These are phyloP conservation scores for Bembecia ichneumoniformis DNA, from an alignment of 2,888 invertebrate genomes.

Conservation along the genomic window DNA sequence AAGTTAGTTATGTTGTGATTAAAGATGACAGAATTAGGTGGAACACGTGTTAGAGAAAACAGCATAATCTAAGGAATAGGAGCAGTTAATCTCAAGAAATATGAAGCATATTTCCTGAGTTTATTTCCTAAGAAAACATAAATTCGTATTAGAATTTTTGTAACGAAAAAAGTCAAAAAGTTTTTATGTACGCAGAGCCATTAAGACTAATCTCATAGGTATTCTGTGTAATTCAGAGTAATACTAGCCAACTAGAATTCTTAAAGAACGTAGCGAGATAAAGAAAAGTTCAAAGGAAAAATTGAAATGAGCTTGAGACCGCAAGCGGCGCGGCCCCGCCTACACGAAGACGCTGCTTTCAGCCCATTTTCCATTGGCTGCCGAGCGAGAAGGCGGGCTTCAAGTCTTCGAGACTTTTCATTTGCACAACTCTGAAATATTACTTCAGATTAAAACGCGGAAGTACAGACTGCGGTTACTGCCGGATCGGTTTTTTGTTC, in stretches of 20 bases:
- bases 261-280: slow-evolving; percentile 38
- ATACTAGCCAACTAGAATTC: not conserved
- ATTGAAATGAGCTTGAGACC: slow-evolving; percentile 65
- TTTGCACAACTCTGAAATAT: slow-evolving; percentile 69
- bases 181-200: too few species aligned
- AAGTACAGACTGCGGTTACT: slow-evolving; percentile 58
- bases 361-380: slow-evolving; percentile 68
- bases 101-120: too few species aligned
- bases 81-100: too few species aligned
- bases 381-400: slow-evolving; percentile 49
- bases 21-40: too few species aligned
- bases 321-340: slow-evolving; percentile 55
- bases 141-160: too few species aligned
- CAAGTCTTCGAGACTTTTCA: slow-evolving; percentile 65
- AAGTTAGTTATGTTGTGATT: too few species aligned
- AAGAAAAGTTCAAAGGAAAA: slow-evolving; percentile 63
- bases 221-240: not conserved
- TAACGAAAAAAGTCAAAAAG: too few species aligned
- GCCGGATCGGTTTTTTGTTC: slow-evolving; percentile 32
- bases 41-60: too few species aligned
- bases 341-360: slow-evolving; percentile 64
- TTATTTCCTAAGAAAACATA: too few species aligned
- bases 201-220: too few species aligned
- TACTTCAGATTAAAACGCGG: slow-evolving; percentile 61
- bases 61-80: too few species aligned